A percentile compares a stretch with the other conserved stretches of the same genome.
Evolutionary conservation across 2,888 invertebrate species (phyloP).

Genomic region (Drosophila quinaria): DNA sequence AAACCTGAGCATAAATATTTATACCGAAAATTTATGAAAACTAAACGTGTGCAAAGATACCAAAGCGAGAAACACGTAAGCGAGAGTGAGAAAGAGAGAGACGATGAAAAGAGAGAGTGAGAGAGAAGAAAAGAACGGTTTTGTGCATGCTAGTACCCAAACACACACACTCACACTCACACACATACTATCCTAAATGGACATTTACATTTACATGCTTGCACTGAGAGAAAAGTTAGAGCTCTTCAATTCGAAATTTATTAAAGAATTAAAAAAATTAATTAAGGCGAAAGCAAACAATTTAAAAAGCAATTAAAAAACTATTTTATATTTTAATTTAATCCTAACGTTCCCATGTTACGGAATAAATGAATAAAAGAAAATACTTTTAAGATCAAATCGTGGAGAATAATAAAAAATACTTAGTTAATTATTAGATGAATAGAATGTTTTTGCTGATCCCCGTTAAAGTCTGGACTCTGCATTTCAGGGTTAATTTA

Average conservation of each 20-base stretch:
- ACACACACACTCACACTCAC: conserved; percentile 1
- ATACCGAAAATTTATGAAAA: conserved; percentile 76
- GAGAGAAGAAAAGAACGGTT: neutral
- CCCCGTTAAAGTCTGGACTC: too few relatives aligned
- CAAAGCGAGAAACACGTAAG: conserved; percentile 3
- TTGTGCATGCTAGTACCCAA: neutral
- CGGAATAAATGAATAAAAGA: too few relatives aligned
- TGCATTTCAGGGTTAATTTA: too few relatives aligned
- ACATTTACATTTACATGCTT: conserved; percentile 23
- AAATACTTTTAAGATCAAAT: too few relatives aligned
- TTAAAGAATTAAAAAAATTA: neutral
- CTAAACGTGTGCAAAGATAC: conserved; percentile 71
- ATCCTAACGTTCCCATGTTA: too few relatives aligned
- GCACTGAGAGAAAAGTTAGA: conserved; percentile 22
- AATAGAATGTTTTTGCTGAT: too few relatives aligned
- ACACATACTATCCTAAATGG: conserved; percentile 6
- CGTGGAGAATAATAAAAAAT: too few relatives aligned
- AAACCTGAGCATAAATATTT: conserved; percentile 74
- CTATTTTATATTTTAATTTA: too few relatives aligned
- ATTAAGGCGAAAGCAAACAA: too few relatives aligned
- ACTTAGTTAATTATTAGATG: too few relatives aligned
- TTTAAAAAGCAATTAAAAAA: too few relatives aligned
- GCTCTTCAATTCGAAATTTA: neutral
- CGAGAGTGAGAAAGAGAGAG: neutral
- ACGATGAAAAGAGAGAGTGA: neutral